Conservation (phyloP, 2,797 vertebrate genomes). For the Pseudomugil gertrudae region DNA sequence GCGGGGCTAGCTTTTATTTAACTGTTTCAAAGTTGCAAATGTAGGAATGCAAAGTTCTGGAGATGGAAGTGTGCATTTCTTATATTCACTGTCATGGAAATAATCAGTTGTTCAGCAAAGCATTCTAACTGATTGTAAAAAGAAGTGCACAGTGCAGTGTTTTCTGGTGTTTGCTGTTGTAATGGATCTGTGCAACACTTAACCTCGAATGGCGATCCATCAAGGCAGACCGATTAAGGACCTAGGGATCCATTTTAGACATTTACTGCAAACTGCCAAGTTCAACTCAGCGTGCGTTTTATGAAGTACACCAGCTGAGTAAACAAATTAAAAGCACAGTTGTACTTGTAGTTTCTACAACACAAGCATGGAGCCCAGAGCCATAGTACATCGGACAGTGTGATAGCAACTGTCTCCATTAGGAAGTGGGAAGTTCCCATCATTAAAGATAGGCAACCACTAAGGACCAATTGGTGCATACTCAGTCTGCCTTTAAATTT, state of each 20-base stretch:
- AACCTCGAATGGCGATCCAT: slow-evolving; percentile 73
- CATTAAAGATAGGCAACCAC: slow-evolving; percentile 64
- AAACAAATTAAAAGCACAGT: slow-evolving; percentile 86
- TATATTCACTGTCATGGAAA: slow-evolving; percentile 14
- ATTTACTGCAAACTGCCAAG: slow-evolving; percentile 80
- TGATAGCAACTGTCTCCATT: slow-evolving; percentile 72
- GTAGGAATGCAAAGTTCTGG: slow-evolving; percentile 44
- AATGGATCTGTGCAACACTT: slow-evolving; percentile 70
- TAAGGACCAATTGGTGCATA: slow-evolving; percentile 55
- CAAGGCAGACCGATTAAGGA: slow-evolving; percentile 73
- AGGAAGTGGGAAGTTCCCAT: slow-evolving; percentile 67
- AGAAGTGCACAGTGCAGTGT: slow-evolving; percentile 32
- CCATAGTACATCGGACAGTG: slow-evolving; percentile 78
- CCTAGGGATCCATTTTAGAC: slow-evolving; percentile 76
- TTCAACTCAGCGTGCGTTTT: slow-evolving; percentile 76
- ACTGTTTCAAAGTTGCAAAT: slow-evolving; percentile 50
- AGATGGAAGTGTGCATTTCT: slow-evolving; percentile 32
- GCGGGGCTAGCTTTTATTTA: slow-evolving; percentile 56
- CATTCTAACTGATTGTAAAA: slow-evolving; percentile 33
- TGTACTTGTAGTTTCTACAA: slow-evolving; percentile 69
- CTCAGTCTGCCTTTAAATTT: slow-evolving; percentile 32
- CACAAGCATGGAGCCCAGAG: slow-evolving; percentile 58
- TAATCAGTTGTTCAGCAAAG: slow-evolving; percentile 29
- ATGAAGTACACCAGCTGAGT: slow-evolving; percentile 77
- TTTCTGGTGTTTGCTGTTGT: slow-evolving; percentile 61